Evolutionary conservation across 2,888 invertebrate species (phyloP).

Genomic region (Sarcophaga carnaria): DNA sequence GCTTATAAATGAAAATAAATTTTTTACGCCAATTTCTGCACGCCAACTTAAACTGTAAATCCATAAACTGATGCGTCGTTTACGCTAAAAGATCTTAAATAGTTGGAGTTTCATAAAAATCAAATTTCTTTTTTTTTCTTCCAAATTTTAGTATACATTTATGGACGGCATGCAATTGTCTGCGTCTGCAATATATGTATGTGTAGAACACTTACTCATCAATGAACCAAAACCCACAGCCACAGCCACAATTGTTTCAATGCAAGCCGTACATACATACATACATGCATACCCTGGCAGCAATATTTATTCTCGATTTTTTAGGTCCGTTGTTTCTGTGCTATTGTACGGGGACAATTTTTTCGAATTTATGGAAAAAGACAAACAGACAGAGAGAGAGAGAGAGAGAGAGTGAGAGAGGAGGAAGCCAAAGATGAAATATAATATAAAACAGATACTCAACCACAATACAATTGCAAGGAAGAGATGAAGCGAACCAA

Average conservation of each 20-base stretch:
- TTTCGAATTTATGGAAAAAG: too few species aligned
- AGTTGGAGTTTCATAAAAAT: conserved; percentile 54
- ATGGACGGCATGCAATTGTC: neutral
- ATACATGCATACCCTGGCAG: too few species aligned
- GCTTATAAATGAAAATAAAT: too few species aligned
- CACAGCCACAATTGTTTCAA: conserved; percentile 57
- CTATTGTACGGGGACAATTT: too few species aligned
- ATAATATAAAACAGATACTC: conserved; percentile 63
- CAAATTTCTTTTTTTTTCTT: conserved; percentile 27
- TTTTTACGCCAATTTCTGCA: too few species aligned
- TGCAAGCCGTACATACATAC: neutral
- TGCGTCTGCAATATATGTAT: conserved; percentile 9
- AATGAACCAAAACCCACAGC: conserved; percentile 58
- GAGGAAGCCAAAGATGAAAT: conserved; percentile 27
- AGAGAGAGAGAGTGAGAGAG: too few species aligned
- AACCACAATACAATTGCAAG: conserved; percentile 52
- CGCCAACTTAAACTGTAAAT: conserved; percentile 48
- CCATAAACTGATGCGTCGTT: neutral
- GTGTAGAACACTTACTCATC: conserved; percentile 57
- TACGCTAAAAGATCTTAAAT: neutral
- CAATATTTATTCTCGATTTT: neutral
- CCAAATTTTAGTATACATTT: conserved; percentile 46
- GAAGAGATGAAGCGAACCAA: conserved; percentile 20
- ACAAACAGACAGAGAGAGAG: too few species aligned
- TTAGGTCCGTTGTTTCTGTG: neutral